Evolutionary conservation across 1,140 invertebrate species (phyloP), one percentile per base, ranked within the genome.

Genomic region (Drosophila pseudoananassae): DNA sequence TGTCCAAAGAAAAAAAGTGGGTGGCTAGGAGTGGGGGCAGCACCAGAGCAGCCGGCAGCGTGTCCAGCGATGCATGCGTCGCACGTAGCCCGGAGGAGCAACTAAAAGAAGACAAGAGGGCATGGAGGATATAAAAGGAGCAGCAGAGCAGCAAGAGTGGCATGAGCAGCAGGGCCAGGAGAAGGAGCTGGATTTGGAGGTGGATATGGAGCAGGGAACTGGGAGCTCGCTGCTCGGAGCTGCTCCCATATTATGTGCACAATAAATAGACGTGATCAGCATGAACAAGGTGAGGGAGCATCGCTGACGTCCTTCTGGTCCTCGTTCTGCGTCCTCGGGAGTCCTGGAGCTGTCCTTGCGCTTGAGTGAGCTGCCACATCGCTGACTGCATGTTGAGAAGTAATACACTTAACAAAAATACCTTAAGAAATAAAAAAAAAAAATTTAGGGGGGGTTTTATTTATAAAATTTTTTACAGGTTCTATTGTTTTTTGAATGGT

Each of bases 201-300:
- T n/a, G 54, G 36, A 46, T 46, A 17, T 17, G 43, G 2, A 23
- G 31, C 33, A 14, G 12, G 12, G 31, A 33, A 43, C 50, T 17
- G 36, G 25, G 9, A 64, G 40, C 45, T 53, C 27, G 43, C 12
- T 20, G 58, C 25, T 45, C 9, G 40, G 20, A 55, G 74, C 63
- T 80, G 90, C 85, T 88, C 90, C 90, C 90, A 91, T 91, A 91
- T 91, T 91, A 91, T 91, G 79, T 91, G 85, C 87, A 91, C 90
- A 91, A 91, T 91, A 91, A 91, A 91, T 91, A 91, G 87, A 91
- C 90, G 90, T 91, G 90, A 91, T 91, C 90, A 90, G 90, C 85
- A 91, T 91, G 80, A 74, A 57, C 66, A 81, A 85, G 85, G 58
- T 60, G 64, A 47, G 61, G 57, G 45, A 77, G 78, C 60, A 60